Conservation (phyloP, 2,113 vertebrate genomes). For the Isichthys henryi region DNA sequence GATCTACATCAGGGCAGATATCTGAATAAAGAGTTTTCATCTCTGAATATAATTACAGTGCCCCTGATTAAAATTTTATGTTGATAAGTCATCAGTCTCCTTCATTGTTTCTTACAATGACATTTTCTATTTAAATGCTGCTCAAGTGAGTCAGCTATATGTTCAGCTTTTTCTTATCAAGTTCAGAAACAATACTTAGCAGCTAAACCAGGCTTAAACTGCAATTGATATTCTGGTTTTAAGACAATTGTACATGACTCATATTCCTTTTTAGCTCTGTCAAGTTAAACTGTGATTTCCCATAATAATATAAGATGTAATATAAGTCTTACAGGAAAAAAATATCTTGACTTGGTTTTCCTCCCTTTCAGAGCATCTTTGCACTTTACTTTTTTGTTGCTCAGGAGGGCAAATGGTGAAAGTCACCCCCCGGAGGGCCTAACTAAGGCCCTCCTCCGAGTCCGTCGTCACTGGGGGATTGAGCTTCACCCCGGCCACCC, state of each 20-base stretch:
- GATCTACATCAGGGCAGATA: background rate
- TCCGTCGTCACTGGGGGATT: background rate
- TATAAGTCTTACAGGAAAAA: background rate
- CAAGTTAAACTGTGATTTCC: background rate
- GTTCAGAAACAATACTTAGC: background rate
- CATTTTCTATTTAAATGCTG: background rate
- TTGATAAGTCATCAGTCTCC: background rate
- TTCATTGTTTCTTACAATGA: background rate
- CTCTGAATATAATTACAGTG: background rate
- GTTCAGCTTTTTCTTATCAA: background rate
- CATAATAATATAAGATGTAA: background rate
- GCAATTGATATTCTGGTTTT: background rate
- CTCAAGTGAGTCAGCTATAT: background rate
- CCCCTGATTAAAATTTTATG: background rate
- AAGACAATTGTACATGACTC: background rate
- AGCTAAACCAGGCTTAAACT: background rate
- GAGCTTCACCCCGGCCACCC: background rate
- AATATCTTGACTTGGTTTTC: background rate
- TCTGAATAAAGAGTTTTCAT: background rate
- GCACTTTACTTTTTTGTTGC: background rate
- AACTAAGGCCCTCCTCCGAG: background rate
- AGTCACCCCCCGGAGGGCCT: background rate
- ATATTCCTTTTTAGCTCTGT: background rate
- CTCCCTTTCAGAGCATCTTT: background rate
- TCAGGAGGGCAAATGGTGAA: background rate